A percentile compares a stretch with the other conserved stretches of the same genome.
These are phyloP conservation scores for Ascaphus truei DNA, from an alignment of 2,113 vertebrate genomes.

Conservation along the genomic window DNA sequence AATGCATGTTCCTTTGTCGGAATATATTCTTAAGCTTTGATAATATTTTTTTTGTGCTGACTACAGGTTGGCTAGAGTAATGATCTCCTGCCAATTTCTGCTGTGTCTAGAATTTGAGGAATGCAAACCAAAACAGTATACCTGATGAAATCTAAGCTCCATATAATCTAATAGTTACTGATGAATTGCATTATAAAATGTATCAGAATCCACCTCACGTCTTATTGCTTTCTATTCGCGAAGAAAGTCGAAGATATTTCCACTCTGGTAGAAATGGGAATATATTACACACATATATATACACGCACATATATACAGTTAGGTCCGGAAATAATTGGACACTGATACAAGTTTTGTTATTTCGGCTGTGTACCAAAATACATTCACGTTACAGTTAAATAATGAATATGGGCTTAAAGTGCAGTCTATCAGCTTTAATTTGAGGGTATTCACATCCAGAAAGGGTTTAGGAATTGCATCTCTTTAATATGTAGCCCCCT, in stretches of 20 bases:
- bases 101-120: slow-evolving; percentile 45
- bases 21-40: slow-evolving; percentile 33
- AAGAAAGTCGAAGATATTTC: neutral
- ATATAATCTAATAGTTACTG: slow-evolving; percentile 49
- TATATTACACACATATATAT: no score
- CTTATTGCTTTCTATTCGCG: slow-evolving; percentile 23
- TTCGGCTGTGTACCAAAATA: no score
- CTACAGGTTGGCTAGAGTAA: slow-evolving; percentile 43
- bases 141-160: slow-evolving; percentile 55
- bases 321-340: no score
- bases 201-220: slow-evolving; percentile 29
- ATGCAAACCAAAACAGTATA: slow-evolving; percentile 52
- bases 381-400: no score
- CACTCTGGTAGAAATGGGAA: neutral
- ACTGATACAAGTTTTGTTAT: no score
- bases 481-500: no score
- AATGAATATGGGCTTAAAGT: no score
- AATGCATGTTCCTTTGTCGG: neutral
- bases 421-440: no score
- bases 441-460: no score
- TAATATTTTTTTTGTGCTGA: slow-evolving; percentile 46
- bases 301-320: no score
- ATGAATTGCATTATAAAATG: slow-evolving; percentile 47
- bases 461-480: no score
- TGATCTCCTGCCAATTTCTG: slow-evolving; percentile 43